These are phyloP conservation scores for Sebastes schlegelii DNA, from an alignment of 2,113 vertebrate species.

Conservation along the genomic window DNA sequence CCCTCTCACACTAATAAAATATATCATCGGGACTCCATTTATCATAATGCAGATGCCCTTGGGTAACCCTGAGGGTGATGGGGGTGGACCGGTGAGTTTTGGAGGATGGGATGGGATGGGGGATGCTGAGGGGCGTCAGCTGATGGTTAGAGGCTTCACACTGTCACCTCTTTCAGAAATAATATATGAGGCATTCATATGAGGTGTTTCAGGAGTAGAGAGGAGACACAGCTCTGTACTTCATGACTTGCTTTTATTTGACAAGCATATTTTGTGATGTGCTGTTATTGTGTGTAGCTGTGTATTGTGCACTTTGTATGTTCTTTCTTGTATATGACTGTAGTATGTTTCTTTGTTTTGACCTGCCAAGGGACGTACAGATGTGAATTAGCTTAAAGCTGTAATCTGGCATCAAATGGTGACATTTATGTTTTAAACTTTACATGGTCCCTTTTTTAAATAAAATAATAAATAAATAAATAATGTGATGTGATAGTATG, in stretches of 20 bases:
- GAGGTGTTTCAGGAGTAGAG: conserved; percentile 17
- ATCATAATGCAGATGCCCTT: conserved; percentile 80
- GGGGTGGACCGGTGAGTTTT: conserved; percentile 21
- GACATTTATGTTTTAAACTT: too few species aligned
- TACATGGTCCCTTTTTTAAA: too few species aligned
- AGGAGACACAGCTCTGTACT: not conserved
- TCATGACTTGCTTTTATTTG: too few species aligned
- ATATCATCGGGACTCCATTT: conserved; percentile 73
- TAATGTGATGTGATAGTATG: conserved; percentile 11
- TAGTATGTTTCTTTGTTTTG: too few species aligned
- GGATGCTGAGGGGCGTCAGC: conserved; percentile 36
- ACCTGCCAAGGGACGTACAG: too few species aligned
- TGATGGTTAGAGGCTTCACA: conserved; percentile 29
- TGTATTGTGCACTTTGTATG: too few species aligned
- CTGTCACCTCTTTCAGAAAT: conserved; percentile 45
- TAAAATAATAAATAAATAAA: too few species aligned
- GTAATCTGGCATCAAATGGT: too few species aligned
- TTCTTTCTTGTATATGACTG: too few species aligned
- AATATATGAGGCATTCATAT: conserved; percentile 35
- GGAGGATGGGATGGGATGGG: conserved; percentile 25
- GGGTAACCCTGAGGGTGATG: conserved; percentile 60
- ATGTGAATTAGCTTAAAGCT: too few species aligned
- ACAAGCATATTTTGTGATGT: too few species aligned
- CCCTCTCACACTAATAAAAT: conserved; percentile 73
- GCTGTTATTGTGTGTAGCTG: too few species aligned